phyloP scores from a whole-genome alignment of 1,140 invertebrate genomes.

The Microvelia longipes region DNA sequence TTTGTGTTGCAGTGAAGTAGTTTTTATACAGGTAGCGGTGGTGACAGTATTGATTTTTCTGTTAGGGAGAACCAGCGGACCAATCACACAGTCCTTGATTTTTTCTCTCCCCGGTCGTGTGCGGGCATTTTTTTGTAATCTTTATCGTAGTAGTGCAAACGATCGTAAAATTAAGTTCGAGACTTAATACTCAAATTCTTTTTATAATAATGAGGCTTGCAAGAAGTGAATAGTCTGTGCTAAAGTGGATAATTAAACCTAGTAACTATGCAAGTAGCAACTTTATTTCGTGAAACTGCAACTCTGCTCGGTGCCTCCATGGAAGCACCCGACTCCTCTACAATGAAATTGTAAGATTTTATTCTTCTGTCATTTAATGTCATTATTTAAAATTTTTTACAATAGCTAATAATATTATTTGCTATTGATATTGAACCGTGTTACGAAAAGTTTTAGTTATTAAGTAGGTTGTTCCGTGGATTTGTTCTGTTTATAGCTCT shows the following conservation, averaged over 20 bases:
- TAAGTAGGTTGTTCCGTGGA: no score
- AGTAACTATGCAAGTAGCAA: constrained; percentile 57
- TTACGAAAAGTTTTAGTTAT: no score
- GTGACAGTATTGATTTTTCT: constrained; percentile 21
- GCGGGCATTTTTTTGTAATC: constrained; percentile 19
- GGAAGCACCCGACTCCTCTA: constrained; percentile 22
- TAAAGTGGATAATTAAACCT: no score
- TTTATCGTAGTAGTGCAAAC: no score
- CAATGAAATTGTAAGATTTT: constrained; percentile 22
- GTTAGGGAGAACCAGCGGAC: constrained; percentile 13
- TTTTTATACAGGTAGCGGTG: constrained; percentile 21
- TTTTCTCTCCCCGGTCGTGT: constrained; percentile 14
- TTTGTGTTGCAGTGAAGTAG: neutral
- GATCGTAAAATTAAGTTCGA: no score
- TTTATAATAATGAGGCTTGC: no score
- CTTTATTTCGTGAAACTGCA: constrained; percentile 48
- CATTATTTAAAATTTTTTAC: neutral
- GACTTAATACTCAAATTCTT: no score
- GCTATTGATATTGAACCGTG: neutral
- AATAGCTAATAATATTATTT: neutral
- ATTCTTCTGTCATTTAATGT: neutral
- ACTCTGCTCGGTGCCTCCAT: constrained; percentile 45
- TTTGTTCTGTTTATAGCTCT: no score
- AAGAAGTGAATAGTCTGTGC: no score
- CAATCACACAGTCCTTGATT: constrained; percentile 20